Evolutionary conservation across 1,140 invertebrate species (phyloP).

Genomic region (Brachionus plicatilis): DNA sequence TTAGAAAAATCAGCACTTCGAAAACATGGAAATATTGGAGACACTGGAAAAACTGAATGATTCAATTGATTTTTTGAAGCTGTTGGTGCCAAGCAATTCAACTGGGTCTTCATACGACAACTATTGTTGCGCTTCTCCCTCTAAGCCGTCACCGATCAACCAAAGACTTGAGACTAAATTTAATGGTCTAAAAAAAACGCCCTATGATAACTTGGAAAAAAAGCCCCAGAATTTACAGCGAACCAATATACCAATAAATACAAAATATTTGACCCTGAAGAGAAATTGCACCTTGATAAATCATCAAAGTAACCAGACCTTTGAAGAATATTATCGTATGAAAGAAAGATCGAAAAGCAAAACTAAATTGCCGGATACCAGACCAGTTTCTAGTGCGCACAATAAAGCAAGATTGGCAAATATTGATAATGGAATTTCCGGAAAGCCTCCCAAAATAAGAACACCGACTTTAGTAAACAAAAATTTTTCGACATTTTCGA

Average conservation of each 20-base stretch:
- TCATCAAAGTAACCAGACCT: neutral
- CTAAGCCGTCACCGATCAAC: neutral
- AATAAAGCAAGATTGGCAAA: neutral
- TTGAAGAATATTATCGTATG: neutral
- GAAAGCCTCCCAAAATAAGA: neutral
- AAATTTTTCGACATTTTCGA: neutral
- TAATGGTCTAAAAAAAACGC: neutral
- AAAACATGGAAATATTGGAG: slow-evolving; percentile 10
- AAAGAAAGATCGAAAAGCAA: neutral
- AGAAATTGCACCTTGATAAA: neutral
- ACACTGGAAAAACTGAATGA: neutral
- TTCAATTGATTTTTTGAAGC: slow-evolving; percentile 8
- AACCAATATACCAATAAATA: slow-evolving; percentile 11
- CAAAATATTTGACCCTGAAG: neutral
- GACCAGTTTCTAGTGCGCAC: neutral
- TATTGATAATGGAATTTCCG: neutral
- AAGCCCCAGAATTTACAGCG: neutral
- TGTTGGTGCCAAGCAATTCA: neutral
- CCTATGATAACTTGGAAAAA: neutral
- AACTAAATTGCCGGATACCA: neutral
- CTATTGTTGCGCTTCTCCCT: neutral
- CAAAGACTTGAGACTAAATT: neutral
- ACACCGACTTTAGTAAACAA: neutral
- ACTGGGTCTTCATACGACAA: neutral
- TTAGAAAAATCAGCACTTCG: slow-evolving; percentile 11